Evolutionary conservation across 2,797 vertebrate species (phyloP).

Genomic region (Mus spretus): DNA sequence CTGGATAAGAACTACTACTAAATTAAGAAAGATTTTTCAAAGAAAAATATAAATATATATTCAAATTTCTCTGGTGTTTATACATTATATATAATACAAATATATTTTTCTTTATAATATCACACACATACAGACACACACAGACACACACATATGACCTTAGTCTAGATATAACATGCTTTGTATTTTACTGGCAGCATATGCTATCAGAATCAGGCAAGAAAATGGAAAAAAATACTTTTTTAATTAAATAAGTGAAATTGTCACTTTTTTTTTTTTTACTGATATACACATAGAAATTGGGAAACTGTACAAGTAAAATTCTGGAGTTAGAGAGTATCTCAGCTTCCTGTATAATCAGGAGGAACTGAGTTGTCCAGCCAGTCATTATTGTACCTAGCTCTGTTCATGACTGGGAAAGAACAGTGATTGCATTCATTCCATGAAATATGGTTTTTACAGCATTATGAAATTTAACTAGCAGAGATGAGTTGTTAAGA

Average conservation of each 20-base stretch:
- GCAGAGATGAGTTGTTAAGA: not conserved
- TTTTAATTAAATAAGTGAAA: not conserved
- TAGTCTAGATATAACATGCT: not conserved
- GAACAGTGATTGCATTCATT: not conserved
- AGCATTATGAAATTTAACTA: not conserved
- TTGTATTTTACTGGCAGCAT: not conserved
- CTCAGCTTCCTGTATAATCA: not conserved
- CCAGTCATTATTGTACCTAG: not conserved
- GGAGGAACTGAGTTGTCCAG: not conserved
- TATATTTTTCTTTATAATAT: not conserved
- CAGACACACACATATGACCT: not conserved
- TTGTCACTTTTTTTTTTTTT: not conserved
- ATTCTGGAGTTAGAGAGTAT: not conserved
- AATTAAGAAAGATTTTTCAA: conserved; percentile 26
- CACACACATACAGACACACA: not conserved
- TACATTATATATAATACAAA: not conserved
- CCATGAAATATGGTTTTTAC: not conserved
- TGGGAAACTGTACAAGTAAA: not conserved
- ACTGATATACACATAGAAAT: not conserved
- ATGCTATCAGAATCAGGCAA: conserved; percentile 45
- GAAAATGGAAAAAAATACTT: not conserved
- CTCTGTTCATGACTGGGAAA: not conserved
- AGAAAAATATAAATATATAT: not conserved
- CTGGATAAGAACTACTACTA: conserved; percentile 44
- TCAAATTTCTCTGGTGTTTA: not conserved